Evolutionary conservation across 2,113 vertebrate species (phyloP), one percentile per base, ranked within the genome.

Genomic region (Polypterus senegalus): DNA sequence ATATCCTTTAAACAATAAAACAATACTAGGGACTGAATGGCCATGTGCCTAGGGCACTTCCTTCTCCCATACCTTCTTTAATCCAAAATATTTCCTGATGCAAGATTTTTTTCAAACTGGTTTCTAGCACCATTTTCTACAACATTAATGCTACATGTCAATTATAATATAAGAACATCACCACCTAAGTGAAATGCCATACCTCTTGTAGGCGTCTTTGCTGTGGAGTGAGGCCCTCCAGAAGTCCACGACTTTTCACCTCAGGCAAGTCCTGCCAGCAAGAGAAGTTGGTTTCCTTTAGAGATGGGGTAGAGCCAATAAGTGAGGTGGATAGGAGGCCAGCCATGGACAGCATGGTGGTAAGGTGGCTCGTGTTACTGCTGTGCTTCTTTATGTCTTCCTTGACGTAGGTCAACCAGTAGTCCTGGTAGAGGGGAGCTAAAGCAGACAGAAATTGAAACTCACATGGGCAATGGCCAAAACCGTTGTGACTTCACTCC

Each of bases 381-480:
- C 61, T 47, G 62, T 3, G 70, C 58, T 66, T 67, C 5, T 63
- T 60, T n/a, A 80, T 57, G n/a, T 76, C 71, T 0, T 66, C 65
- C 7, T 62, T 76, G 5, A 77, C 5, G 3, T 51, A 59, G 9
- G 66, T 61, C 57, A 82, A 52, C 63, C 74, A 80, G 67, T 84
- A 87, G 53, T 86, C 77, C 71, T 89, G 87, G 70, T 86, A 89
- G 6, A 90, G 71, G 0, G 86, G 87, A 47, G 78, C 86, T 80
- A 70, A 45, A 74, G 27, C 65, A 46, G 51, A 59, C 45, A 46
- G 46, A 6, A 3, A 48, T 7, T 48, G 7, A 6, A 9, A 4
- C 51, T 7, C n/a, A 49, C 2, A 59, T 3, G 27, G 10, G 49
- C 47, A 7, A 7, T 7, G 44, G 5, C 47, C 10, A 60, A 3